Base-by-base conservation (phyloP, 2,888 invertebrate species). In the Chalcosyrphus nemorum region DNA sequence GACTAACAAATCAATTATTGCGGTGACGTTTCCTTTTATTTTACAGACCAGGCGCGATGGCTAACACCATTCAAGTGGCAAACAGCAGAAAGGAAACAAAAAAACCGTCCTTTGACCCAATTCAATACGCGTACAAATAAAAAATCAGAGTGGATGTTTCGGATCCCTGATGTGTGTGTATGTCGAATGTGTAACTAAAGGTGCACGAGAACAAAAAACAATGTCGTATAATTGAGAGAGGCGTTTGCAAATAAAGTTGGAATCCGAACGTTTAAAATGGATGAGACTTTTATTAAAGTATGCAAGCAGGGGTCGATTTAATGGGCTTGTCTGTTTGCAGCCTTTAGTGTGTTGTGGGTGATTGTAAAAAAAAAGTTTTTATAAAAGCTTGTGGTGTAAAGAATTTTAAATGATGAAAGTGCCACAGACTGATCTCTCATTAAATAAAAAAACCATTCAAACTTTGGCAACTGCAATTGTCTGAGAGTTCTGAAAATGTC, bases 1-100 rank as follows among this genome's bases (percentile, higher is more conserved):
- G 47, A 38, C 43, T 54, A 71, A 77, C 77, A 77, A 82, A 82
- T 82, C 81, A 82, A 77, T 77, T 82, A 77, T 82, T 77, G 81
- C 41, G 81, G 77, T 72, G 77, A 65, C 63, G 70, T 76, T 70
- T 61, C 56, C 57, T 76, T 70, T 81, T 81, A 70, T 81, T 63
- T 81, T 75, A 21, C 63, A 41, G 70, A 56, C 9, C 72, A 57
- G 63, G 27, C 50, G 41, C 29, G 41, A 66, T 38, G 38, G 54
- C 68, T 68, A 72, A 43, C 74, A 56, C 43, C 65, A 47, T 47
- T 50, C 32, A 35, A 13, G 54, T 43, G 52, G 15, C 52, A 27
- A 59, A 17, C 29, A 47, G 17, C 11, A 47, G n/a, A 52, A 35
- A 68, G 19, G 59, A 38, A 11, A 61, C 29, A 29, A 7, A 4